Conservation (phyloP, 2,113 vertebrate species). For the Lepus americanus region DNA sequence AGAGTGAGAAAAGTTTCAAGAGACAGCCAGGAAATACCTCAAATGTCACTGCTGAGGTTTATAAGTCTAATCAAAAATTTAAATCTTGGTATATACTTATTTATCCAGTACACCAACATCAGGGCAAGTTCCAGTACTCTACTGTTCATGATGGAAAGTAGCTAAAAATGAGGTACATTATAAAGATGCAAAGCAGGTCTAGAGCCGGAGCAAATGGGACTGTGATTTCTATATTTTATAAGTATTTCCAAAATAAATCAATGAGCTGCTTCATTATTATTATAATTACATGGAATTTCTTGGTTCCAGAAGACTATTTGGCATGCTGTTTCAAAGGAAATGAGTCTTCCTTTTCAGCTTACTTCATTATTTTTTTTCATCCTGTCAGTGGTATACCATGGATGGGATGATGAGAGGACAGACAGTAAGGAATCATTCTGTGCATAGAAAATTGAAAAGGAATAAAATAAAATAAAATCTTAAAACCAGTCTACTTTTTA, state of each 20-base stretch:
- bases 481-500: constrained; percentile 20
- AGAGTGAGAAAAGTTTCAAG: not conserved
- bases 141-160: not conserved
- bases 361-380: constrained; percentile 23
- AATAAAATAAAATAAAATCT: constrained; percentile 12
- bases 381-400: not conserved
- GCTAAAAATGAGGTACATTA: not conserved
- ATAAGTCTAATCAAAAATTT: not conserved
- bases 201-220: not conserved
- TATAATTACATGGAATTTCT: constrained; percentile 36
- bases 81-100: not conserved
- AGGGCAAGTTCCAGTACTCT: not conserved
- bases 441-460: constrained; percentile 31
- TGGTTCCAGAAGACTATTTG: constrained; percentile 31
- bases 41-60: not conserved
- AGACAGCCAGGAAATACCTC: not conserved
- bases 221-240: constrained; percentile 26
- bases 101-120: not conserved
- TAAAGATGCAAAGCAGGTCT: constrained; percentile 16
- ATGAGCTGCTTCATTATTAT: constrained; percentile 33
- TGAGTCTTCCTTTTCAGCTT: not conserved
- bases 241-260: constrained; percentile 68
- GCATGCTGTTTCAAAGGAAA: not conserved
- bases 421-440: not conserved
- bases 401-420: not conserved